phyloP scores from a whole-genome alignment of 2,888 invertebrate genomes.

The Nephrotoma appendiculata region DNA sequence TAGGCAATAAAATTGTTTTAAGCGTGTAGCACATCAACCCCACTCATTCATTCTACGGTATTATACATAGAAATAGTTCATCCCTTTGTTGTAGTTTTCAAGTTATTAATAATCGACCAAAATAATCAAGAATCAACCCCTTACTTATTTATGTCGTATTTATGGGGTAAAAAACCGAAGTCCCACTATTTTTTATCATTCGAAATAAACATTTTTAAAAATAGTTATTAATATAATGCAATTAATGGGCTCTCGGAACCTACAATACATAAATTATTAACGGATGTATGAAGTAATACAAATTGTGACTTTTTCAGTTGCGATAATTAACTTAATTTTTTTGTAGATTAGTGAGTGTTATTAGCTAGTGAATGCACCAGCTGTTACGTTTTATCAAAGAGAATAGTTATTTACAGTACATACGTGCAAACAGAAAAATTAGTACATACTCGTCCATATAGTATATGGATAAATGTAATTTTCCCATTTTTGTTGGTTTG shows the following conservation, averaged over 20 bases:
- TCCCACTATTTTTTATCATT: neutral
- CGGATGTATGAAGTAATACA: neutral
- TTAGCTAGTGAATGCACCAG: neutral
- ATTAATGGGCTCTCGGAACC: neutral
- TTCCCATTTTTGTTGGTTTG: neutral
- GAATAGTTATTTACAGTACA: neutral
- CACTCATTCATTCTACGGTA: neutral
- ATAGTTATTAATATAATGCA: neutral
- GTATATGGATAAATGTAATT: neutral
- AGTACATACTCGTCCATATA: too few species aligned
- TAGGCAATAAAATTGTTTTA: neutral
- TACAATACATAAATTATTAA: neutral
- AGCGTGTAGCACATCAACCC: neutral
- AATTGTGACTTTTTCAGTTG: neutral
- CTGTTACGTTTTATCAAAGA: neutral
- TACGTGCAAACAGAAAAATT: neutral
- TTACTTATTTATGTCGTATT: neutral
- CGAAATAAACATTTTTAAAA: neutral
- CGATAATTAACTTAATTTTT: neutral
- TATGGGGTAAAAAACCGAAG: neutral
- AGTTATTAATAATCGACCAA: neutral
- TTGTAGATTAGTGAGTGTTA: neutral
- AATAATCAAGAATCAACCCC: neutral
- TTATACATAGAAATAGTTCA: neutral
- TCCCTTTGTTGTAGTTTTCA: neutral